Evolutionary conservation across 2,797 vertebrate genomes (phyloP).

Genomic region (Gobio occitaniae): DNA sequence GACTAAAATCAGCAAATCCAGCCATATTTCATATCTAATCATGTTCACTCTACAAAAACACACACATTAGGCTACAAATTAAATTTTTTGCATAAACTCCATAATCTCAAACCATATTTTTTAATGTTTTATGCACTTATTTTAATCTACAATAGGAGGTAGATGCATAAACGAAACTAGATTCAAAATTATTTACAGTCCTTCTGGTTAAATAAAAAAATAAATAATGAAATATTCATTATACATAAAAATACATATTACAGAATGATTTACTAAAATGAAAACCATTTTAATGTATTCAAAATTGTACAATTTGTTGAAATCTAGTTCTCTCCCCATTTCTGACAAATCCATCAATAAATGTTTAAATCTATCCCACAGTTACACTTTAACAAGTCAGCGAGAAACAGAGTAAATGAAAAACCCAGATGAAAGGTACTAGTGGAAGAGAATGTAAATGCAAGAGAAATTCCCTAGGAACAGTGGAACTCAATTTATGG

Average conservation of each 20-base stretch:
- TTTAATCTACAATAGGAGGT: background rate
- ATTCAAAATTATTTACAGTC: background rate
- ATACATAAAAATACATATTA: too few relatives aligned
- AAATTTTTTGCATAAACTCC: background rate
- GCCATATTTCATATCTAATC: background rate
- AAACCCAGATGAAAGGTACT: background rate
- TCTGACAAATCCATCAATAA: background rate
- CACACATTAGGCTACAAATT: background rate
- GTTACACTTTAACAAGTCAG: background rate
- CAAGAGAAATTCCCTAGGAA: conserved; percentile 5
- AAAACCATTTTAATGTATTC: background rate
- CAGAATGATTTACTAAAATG: background rate
- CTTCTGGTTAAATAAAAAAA: background rate
- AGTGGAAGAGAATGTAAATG: background rate
- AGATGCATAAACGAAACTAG: background rate
- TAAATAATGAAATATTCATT: background rate
- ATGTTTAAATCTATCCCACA: background rate
- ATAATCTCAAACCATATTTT: background rate
- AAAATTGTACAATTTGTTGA: background rate
- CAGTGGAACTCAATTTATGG: background rate
- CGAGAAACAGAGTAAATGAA: background rate
- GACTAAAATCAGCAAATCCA: background rate
- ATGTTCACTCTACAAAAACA: too few relatives aligned
- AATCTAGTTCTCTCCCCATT: background rate
- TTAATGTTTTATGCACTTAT: background rate